These are phyloP conservation scores for Conistra vaccinii DNA, from an alignment of 2,888 invertebrate species.

Conservation along the genomic window DNA sequence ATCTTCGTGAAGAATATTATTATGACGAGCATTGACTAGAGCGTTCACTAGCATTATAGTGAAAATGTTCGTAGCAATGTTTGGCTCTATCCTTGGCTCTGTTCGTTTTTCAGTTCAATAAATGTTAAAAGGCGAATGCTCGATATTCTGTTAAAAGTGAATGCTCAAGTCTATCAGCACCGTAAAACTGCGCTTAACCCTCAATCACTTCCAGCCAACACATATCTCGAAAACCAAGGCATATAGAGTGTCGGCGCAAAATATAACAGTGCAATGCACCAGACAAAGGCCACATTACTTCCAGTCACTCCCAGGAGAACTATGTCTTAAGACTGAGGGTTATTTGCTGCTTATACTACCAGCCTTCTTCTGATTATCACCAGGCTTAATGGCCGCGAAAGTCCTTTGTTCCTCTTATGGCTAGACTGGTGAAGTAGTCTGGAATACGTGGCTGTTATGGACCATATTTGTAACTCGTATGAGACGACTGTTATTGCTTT, in stretches of 20 bases:
- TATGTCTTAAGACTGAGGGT: constrained; percentile 41
- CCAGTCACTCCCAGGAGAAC: constrained; percentile 57
- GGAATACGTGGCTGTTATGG: neutral
- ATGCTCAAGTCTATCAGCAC: too few relatives aligned
- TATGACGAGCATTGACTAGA: too few relatives aligned
- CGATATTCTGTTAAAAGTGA: too few relatives aligned
- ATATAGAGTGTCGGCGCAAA: constrained; percentile 8
- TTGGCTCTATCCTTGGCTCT: too few relatives aligned
- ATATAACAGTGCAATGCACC: constrained; percentile 57
- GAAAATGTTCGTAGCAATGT: too few relatives aligned
- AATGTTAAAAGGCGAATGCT: too few relatives aligned
- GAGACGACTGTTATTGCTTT: too few relatives aligned
- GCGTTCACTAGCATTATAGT: too few relatives aligned
- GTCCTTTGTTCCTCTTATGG: constrained; percentile 29
- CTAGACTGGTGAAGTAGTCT: constrained; percentile 10
- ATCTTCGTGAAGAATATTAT: too few relatives aligned
- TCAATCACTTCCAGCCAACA: constrained; percentile 19
- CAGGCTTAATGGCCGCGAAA: constrained; percentile 35
- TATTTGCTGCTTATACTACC: constrained; percentile 24
- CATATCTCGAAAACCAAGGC: neutral
- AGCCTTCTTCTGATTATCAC: constrained; percentile 52
- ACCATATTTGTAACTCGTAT: neutral
- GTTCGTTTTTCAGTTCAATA: too few relatives aligned
- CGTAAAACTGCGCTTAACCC: constrained; percentile 16
- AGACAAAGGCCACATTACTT: constrained; percentile 45